A percentile compares a stretch with the other conserved stretches of the same genome.
Conservation (phyloP, 2,797 vertebrate genomes). For the Acrocephalus scirpaceus region DNA sequence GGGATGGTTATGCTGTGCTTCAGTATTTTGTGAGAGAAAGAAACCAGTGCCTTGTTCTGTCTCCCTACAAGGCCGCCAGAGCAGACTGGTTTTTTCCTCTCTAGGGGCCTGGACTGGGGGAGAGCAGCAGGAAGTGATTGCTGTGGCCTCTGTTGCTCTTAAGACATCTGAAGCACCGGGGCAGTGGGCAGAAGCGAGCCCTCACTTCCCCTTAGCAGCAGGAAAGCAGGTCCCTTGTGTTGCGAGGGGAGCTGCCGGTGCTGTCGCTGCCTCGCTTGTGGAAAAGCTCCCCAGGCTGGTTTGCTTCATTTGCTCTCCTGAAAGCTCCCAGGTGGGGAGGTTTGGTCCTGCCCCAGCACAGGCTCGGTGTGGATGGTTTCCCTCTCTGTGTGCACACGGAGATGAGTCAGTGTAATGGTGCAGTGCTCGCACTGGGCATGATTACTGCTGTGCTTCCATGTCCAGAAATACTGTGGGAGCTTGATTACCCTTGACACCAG, state of each 20-base stretch:
- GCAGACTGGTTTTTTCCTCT: background rate
- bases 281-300: background rate
- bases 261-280: fast-evolving
- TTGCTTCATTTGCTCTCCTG: fast-evolving
- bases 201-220: background rate
- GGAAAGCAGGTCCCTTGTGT: background rate
- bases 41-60: background rate
- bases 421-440: fast-evolving
- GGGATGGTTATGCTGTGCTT: background rate
- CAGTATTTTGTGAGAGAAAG: background rate
- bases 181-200: background rate
- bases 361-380: fast-evolving
- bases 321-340: background rate
- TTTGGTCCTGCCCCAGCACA: background rate
- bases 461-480: background rate
- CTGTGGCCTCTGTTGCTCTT: background rate
- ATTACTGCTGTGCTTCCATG: fast-evolving
- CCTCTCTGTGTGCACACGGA: background rate
- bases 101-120: background rate
- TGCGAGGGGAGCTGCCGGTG: background rate
- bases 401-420: background rate
- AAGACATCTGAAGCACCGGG: background rate
- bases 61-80: background rate
- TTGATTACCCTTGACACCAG: background rate
- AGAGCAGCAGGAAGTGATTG: background rate